These are phyloP conservation scores for Heliocidaris tuberculata DNA, from an alignment of 35 echinoderm and acorn worm species.

Conservation along the genomic window DNA sequence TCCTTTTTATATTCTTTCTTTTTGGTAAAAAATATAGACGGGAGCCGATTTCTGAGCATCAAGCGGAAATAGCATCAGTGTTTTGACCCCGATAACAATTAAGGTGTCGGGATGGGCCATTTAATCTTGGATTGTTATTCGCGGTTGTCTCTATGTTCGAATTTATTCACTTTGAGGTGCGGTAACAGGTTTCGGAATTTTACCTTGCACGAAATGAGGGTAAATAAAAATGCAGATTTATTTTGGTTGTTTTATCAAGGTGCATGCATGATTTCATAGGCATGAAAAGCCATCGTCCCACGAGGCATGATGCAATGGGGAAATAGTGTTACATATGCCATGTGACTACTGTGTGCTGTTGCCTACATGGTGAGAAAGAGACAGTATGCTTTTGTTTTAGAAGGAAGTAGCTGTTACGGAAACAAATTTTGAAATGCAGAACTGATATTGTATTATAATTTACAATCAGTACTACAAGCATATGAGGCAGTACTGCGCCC, in stretches of 20 bases:
- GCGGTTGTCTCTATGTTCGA: not conserved
- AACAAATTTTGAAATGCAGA: too few relatives aligned
- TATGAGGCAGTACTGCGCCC: too few relatives aligned
- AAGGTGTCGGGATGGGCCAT: not conserved
- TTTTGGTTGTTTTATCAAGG: not conserved
- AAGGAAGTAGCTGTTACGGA: too few relatives aligned
- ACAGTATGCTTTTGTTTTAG: too few relatives aligned
- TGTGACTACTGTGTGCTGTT: not conserved
- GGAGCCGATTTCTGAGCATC: not conserved
- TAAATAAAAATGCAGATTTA: not conserved
- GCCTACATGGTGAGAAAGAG: not conserved
- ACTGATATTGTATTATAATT: too few relatives aligned
- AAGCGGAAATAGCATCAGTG: not conserved
- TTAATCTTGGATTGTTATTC: not conserved
- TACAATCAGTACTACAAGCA: too few relatives aligned
- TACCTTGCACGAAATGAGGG: not conserved
- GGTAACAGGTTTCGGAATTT: not conserved
- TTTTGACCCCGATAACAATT: constrained; percentile 17
- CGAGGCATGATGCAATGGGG: not conserved
- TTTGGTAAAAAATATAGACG: not conserved
- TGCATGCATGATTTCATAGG: not conserved
- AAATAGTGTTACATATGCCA: not conserved
- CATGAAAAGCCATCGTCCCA: not conserved
- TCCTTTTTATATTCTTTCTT: not conserved
- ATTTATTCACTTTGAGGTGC: not conserved